Conservation (phyloP, 2,888 invertebrate species). For the Magallana nippona region DNA sequence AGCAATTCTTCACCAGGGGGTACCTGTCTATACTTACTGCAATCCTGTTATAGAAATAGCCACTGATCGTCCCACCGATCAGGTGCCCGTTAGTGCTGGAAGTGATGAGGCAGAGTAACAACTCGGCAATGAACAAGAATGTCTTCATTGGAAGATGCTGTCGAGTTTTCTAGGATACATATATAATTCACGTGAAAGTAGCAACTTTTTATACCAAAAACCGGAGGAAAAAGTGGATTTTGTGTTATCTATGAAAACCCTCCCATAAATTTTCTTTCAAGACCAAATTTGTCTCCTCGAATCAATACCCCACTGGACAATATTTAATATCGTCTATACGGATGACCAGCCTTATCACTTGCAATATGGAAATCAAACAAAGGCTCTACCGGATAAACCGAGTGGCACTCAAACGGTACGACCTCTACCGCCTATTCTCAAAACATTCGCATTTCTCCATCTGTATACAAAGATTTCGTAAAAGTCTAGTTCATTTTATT, state of each 20-base stretch:
- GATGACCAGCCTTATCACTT: background rate
- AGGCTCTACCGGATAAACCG: background rate
- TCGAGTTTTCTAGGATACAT: too few species aligned
- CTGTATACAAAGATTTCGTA: background rate
- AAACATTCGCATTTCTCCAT: background rate
- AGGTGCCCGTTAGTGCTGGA: background rate
- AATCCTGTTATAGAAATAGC: background rate
- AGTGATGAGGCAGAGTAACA: background rate
- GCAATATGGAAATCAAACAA: slow-evolving; percentile 25
- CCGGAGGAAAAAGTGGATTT: too few species aligned
- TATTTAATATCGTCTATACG: background rate
- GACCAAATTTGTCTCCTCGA: background rate
- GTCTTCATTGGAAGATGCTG: background rate
- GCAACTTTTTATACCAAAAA: too few species aligned
- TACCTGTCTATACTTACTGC: background rate
- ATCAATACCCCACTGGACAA: background rate
- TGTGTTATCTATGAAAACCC: background rate
- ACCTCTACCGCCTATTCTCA: background rate
- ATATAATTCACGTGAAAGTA: too few species aligned
- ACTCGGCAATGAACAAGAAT: background rate
- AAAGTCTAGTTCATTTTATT: background rate
- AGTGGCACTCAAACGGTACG: background rate
- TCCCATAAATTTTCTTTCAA: background rate
- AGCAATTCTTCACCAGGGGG: too few species aligned
- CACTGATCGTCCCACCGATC: background rate